Conservation (phyloP, 2,888 invertebrate species). For the Acanthosepion lycidas region DNA sequence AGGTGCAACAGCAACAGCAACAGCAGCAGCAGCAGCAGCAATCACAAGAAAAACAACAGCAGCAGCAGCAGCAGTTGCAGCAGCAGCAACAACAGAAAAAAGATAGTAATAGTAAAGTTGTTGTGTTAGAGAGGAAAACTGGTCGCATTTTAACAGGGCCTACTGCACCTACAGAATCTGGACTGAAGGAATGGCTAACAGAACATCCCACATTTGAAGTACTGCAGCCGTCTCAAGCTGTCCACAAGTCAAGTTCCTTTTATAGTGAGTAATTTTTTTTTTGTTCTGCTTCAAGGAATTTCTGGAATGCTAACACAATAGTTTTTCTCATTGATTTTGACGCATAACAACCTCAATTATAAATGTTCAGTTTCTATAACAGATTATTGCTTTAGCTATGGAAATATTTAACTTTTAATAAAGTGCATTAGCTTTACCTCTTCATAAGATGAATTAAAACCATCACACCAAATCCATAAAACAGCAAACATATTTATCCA, state of each 20-base stretch:
- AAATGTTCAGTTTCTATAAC: too few relatives aligned
- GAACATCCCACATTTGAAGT: slow-evolving; percentile 92
- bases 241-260: slow-evolving; percentile 24
- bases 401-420: too few relatives aligned
- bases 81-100: not conserved
- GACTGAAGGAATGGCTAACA: slow-evolving; percentile 87
- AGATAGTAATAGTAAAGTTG: slow-evolving; percentile 75
- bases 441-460: too few relatives aligned
- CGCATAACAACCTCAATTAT: too few relatives aligned
- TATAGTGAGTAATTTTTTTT: slow-evolving; percentile 10
- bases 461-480: too few relatives aligned
- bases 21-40: not conserved
- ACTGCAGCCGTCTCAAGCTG: slow-evolving; percentile 75
- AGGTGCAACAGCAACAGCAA: not conserved
- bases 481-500: too few relatives aligned
- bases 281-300: too few relatives aligned
- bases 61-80: not conserved
- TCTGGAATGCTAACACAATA: too few relatives aligned
- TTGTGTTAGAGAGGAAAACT: slow-evolving; percentile 88
- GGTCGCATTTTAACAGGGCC: slow-evolving; percentile 83
- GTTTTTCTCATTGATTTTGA: too few relatives aligned
- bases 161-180: slow-evolving; percentile 87
- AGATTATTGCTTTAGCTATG: too few relatives aligned
- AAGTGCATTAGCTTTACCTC: too few relatives aligned
- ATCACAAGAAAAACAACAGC: not conserved